A percentile compares a stretch with the other conserved stretches of the same genome.
phyloP scores from a whole-genome alignment of 1,140 invertebrate genomes.

The Anoplophora glabripennis region DNA sequence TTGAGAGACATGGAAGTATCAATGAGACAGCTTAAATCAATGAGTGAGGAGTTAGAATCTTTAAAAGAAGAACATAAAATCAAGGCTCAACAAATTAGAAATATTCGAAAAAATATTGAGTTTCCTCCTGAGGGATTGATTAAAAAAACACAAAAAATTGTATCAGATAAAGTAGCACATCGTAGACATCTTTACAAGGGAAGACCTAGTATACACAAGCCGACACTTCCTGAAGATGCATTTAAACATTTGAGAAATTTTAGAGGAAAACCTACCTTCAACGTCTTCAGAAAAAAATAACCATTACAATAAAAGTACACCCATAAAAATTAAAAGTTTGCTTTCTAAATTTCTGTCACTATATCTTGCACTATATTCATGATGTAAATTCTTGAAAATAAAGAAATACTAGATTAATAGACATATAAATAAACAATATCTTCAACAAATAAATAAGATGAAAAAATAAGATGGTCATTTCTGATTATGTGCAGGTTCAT shows the following conservation, averaged over 20 bases:
- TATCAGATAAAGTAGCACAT: background rate
- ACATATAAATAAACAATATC: too few relatives aligned
- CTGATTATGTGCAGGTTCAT: too few relatives aligned
- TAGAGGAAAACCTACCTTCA: conserved; percentile 10
- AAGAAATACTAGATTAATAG: too few relatives aligned
- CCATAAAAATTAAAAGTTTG: too few relatives aligned
- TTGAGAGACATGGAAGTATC: conserved; percentile 26
- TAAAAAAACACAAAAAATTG: background rate
- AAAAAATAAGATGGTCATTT: too few relatives aligned
- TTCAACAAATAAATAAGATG: too few relatives aligned
- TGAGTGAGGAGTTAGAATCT: conserved; percentile 6
- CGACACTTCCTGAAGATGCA: conserved; percentile 9
- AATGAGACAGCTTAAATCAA: conserved; percentile 8
- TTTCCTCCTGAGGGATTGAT: background rate
- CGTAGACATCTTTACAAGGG: conserved; percentile 10
- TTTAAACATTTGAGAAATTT: conserved; percentile 16
- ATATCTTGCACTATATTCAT: too few relatives aligned
- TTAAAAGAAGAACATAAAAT: conserved; percentile 19
- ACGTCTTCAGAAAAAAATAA: background rate
- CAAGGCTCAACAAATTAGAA: conserved; percentile 13
- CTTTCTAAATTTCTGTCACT: too few relatives aligned
- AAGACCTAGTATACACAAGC: conserved; percentile 12
- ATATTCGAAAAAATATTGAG: conserved; percentile 21
- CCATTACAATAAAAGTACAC: too few relatives aligned
- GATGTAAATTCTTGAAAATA: too few relatives aligned